A percentile compares a stretch with the other conserved stretches of the same genome.
phyloP scores from a whole-genome alignment of 2,797 vertebrate species.

The Lutjanus campechanus region DNA sequence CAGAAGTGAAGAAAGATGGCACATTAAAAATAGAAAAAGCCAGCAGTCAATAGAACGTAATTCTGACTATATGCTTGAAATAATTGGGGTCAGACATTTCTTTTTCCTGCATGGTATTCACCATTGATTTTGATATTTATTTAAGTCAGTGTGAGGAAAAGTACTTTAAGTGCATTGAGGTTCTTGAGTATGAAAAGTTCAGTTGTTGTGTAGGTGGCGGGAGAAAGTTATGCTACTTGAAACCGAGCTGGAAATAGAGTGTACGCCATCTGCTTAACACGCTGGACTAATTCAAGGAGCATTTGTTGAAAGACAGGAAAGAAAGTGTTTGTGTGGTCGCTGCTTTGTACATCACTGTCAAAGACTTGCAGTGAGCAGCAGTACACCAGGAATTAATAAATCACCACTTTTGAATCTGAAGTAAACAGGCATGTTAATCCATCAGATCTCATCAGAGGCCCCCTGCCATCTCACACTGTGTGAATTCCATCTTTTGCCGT shows the following conservation, averaged over 20 bases:
- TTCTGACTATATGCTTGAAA: slow-evolving; percentile 3
- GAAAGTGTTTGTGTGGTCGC: slow-evolving; percentile 47
- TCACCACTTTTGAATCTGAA: slow-evolving; percentile 73
- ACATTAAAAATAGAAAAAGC: neutral
- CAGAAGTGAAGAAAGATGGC: neutral
- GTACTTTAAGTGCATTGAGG: slow-evolving; percentile 28
- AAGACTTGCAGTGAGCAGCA: slow-evolving; percentile 61
- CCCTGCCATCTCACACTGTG: slow-evolving; percentile 72
- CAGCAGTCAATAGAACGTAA: slow-evolving; percentile 1
- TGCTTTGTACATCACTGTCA: slow-evolving; percentile 67
- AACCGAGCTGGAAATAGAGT: slow-evolving; percentile 38
- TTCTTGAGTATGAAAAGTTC: slow-evolving; percentile 44
- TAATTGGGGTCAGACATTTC: slow-evolving; percentile 37
- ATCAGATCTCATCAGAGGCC: slow-evolving; percentile 79
- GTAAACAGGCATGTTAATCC: slow-evolving; percentile 81
- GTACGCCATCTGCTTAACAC: slow-evolving; percentile 56
- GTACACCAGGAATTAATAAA: slow-evolving; percentile 78
- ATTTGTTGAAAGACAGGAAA: slow-evolving; percentile 35
- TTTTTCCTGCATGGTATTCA: slow-evolving; percentile 1
- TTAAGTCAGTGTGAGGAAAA: slow-evolving; percentile 28
- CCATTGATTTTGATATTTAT: slow-evolving; percentile 40
- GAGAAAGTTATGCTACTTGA: slow-evolving; percentile 39
- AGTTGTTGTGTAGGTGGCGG: slow-evolving; percentile 51
- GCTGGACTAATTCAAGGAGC: slow-evolving; percentile 27
- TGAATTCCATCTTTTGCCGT: slow-evolving; percentile 68